Evolutionary conservation across 2,113 vertebrate genomes (phyloP).

Genomic region (Larimichthys polyactis): DNA sequence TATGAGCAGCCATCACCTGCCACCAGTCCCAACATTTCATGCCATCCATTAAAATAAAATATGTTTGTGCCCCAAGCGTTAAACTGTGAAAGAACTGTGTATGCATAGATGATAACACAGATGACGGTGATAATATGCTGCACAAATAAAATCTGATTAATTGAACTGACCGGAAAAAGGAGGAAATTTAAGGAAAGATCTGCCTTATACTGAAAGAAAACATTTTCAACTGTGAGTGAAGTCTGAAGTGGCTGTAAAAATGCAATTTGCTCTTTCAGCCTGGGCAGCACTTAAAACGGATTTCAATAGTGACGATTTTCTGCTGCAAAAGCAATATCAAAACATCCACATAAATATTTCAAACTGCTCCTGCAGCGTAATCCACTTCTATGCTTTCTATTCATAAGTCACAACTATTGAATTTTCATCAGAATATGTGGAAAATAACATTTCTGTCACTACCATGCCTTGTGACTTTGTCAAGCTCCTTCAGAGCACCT

Average conservation of each 20-base stretch:
- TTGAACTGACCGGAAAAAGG: neutral
- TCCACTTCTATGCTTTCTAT: neutral
- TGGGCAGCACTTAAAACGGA: constrained; percentile 6
- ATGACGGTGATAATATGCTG: neutral
- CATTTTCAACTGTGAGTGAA: neutral
- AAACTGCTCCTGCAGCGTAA: neutral
- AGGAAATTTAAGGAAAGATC: too few relatives aligned
- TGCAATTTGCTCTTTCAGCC: neutral
- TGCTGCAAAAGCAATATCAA: constrained; percentile 2
- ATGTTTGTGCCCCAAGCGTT: neutral
- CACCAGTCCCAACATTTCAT: neutral
- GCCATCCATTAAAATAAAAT: neutral
- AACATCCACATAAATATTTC: neutral
- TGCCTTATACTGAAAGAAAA: neutral
- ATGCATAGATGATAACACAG: neutral
- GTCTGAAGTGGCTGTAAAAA: neutral
- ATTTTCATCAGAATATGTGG: constrained; percentile 1
- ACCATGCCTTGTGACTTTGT: neutral
- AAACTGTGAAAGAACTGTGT: neutral
- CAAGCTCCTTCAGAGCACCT: constrained; percentile 5
- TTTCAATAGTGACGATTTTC: constrained; percentile 4
- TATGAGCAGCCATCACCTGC: constrained; percentile 2
- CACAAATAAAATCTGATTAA: too few relatives aligned
- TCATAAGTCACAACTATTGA: neutral
- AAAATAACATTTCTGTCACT: neutral